Conservation (phyloP, 2,113 vertebrate species). For the Pygoscelis adeliae region DNA sequence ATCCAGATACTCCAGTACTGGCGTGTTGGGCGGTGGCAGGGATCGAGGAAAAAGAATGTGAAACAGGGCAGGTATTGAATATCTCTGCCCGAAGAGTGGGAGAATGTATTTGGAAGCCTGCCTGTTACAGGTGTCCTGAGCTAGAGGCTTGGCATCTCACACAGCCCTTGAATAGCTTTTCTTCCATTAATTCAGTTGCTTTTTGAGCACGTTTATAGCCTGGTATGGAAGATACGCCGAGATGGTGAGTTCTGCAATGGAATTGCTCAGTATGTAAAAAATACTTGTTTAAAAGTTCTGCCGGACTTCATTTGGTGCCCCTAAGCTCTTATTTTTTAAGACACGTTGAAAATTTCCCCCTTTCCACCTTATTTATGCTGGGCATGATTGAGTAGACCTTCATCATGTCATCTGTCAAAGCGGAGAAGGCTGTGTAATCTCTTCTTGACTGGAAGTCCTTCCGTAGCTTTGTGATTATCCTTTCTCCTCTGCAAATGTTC, state of each 20-base stretch:
- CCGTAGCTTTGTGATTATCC: neutral
- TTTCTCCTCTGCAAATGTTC: neutral
- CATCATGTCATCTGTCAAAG: neutral
- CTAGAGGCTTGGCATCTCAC: neutral
- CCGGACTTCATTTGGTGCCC: neutral
- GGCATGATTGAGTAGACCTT: neutral
- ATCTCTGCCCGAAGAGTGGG: neutral
- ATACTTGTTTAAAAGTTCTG: neutral
- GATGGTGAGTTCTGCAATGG: neutral
- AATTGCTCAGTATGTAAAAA: neutral
- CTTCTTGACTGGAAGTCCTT: neutral
- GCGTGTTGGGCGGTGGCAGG: fast-evolving
- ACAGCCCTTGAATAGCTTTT: neutral
- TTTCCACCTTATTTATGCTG: neutral
- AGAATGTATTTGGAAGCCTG: neutral
- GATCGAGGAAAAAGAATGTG: fast-evolving
- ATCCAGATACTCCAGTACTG: fast-evolving
- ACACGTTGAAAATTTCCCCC: neutral
- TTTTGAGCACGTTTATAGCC: neutral
- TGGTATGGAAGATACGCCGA: fast-evolving
- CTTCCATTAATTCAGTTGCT: neutral
- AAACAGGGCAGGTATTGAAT: neutral
- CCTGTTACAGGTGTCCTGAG: neutral
- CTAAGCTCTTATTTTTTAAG: neutral
- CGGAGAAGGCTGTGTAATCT: neutral